Percentiles rank a stretch among this genome's conserved stretches.
Evolutionary conservation across 2,888 invertebrate species (phyloP).

Genomic region (Pseudococcus jackbeardsleyi): DNA sequence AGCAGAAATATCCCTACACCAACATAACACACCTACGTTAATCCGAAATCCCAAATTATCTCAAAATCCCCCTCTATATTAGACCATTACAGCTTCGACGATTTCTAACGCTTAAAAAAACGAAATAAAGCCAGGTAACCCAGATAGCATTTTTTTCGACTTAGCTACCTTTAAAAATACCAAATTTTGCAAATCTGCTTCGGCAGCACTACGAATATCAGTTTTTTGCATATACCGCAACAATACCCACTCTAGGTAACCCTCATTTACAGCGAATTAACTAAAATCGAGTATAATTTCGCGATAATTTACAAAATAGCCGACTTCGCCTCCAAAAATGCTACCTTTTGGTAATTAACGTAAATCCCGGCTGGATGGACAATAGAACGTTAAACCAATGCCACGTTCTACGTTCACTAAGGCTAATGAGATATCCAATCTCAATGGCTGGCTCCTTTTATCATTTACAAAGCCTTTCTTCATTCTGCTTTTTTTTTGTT

Average conservation of each 20-base stretch:
- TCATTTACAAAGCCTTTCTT: not conserved
- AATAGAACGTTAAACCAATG: slow-evolving; percentile 3
- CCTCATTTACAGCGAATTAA: slow-evolving; percentile 38
- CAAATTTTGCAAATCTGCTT: slow-evolving; percentile 19
- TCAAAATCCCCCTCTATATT: not conserved
- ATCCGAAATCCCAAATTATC: not conserved
- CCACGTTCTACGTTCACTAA: not conserved
- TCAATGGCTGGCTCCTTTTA: not conserved
- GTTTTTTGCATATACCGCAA: not conserved
- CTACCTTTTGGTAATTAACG: slow-evolving; percentile 44
- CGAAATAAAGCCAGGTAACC: slow-evolving; percentile 12
- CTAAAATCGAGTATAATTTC: slow-evolving; percentile 52
- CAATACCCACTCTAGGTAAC: not conserved
- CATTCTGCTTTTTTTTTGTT: not conserved
- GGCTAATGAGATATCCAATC: slow-evolving; percentile 2
- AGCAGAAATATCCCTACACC: not conserved
- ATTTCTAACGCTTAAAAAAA: not conserved
- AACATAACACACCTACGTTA: not conserved
- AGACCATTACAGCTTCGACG: not conserved
- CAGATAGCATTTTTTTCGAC: not conserved
- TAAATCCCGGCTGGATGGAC: slow-evolving; percentile 7
- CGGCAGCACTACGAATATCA: not conserved
- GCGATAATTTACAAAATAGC: slow-evolving; percentile 47
- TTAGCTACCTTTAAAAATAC: not conserved
- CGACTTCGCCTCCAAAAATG: slow-evolving; percentile 8